Conservation (phyloP, 2,888 invertebrate species). For the Bruchidius siliquastri region DNA sequence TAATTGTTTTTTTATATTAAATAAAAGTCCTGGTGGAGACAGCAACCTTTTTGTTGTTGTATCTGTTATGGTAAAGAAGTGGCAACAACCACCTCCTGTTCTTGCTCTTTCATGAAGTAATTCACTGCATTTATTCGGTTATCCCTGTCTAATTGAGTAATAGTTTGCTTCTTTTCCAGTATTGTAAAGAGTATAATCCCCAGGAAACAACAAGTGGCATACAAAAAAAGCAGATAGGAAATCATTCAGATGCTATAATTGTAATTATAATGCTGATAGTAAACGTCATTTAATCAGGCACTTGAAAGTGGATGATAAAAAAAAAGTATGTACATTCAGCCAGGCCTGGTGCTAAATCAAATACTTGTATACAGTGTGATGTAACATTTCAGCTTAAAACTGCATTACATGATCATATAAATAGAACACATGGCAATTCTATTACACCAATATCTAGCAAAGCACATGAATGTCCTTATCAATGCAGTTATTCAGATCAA, state of each 20-base stretch:
- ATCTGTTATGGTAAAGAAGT: too few species aligned
- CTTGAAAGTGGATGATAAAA: background rate
- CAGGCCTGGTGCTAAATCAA: background rate
- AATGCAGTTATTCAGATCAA: too few species aligned
- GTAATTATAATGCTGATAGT: background rate
- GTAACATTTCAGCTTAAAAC: background rate
- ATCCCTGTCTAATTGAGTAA: background rate
- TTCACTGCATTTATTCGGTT: too few species aligned
- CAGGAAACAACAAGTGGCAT: background rate
- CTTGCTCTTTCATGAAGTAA: too few species aligned
- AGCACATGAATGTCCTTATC: too few species aligned
- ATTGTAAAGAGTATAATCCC: background rate
- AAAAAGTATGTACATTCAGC: background rate
- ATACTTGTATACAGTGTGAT: background rate
- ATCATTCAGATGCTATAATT: background rate
- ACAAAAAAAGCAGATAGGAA: background rate
- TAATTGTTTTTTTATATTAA: too few species aligned
- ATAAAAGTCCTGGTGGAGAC: too few species aligned
- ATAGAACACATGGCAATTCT: background rate
- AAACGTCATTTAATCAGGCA: background rate
- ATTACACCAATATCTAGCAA: too few species aligned
- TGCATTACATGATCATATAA: background rate
- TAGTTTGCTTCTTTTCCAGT: background rate
- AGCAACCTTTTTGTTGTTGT: too few species aligned
- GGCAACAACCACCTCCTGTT: too few species aligned